Evolutionary conservation across 37 sponge, comb jelly and placozoan species (phyloP), one percentile per base, ranked within the genome.

Genomic region (Tethya wilhelma): DNA sequence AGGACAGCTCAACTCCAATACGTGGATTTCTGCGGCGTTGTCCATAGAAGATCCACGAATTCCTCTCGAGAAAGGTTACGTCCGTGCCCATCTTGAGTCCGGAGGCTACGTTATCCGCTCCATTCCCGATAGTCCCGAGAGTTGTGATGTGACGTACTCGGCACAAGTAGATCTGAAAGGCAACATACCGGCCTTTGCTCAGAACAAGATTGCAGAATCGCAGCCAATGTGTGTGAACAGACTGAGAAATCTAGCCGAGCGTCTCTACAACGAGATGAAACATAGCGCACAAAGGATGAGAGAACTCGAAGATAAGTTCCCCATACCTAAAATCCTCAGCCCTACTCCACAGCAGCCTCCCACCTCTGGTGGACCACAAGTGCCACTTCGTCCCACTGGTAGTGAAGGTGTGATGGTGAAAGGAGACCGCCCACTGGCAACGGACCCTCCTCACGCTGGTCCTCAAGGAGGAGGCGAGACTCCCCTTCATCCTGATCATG

Each of bases 151-250:
- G n/a, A 90, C 88, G 8, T 94, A 94, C 58, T 59, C 74, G 25
- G 82, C 85, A 0, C 87, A 84, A 32, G 77, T 83, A 11, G 94
- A 94, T 44, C 43, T 94, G 56, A 94, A 94, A 53, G 94, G 89
- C 25, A 79, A 65, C 57, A 81, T 94, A 14, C 94, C 94, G 0
- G 26, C 79, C 22, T 84, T 94, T 66, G 88, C 76, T 6, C 78
- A 84, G 2, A 94, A 90, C 71, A 94, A 94, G 56, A 66, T 90
- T 4, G 49, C 77, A 1, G 79, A 86, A 1, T 74, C 64, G 14
- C 94, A 94, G 77, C 94, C 94, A 1, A 44, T 67, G 80, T 86
- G 94, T 66, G 94, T 90, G 20, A 59, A 69, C 31, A 4, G 56
- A 29, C 75, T 94, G 43, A 71, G 94, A 34, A 70, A 26, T 3